Evolutionary conservation across 2,888 invertebrate genomes (phyloP).

Genomic region (Rhamphomyia laevipes): DNA sequence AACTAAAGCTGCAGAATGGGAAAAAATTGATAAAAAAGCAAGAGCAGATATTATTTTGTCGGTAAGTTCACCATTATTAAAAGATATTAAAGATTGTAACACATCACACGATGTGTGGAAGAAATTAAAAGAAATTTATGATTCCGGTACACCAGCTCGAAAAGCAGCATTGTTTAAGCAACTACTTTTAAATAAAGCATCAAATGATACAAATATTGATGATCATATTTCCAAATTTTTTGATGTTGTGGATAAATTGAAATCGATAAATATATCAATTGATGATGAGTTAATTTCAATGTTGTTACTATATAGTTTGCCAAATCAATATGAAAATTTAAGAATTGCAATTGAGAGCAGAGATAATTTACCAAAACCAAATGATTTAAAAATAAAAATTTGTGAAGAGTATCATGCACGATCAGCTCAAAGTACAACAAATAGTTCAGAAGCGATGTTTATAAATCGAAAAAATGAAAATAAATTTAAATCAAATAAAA

Average conservation of each 20-base stretch:
- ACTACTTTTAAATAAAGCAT: constrained; percentile 5
- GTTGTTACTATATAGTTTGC: constrained; percentile 10
- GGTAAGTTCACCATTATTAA: constrained; percentile 9
- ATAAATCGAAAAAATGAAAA: no score
- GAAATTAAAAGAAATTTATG: constrained; percentile 7
- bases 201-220: constrained; percentile 8
- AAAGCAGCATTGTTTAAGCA: constrained; percentile 11
- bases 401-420: constrained; percentile 1
- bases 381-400: background rate
- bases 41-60: constrained; percentile 12
- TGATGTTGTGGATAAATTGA: constrained; percentile 7
- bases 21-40: constrained; percentile 9
- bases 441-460: no score
- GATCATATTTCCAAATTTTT: constrained; percentile 8
- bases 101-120: constrained; percentile 9
- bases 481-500: no score
- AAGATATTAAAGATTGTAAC: constrained; percentile 10
- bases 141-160: constrained; percentile 8
- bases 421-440: no score
- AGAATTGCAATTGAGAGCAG: constrained; percentile 8
- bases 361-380: constrained; percentile 4
- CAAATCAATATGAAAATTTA: background rate
- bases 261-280: constrained; percentile 6
- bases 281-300: constrained; percentile 8
- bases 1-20: constrained; percentile 2